Conservation (phyloP, 2,113 vertebrate species). For the Thunnus maccoyii region DNA sequence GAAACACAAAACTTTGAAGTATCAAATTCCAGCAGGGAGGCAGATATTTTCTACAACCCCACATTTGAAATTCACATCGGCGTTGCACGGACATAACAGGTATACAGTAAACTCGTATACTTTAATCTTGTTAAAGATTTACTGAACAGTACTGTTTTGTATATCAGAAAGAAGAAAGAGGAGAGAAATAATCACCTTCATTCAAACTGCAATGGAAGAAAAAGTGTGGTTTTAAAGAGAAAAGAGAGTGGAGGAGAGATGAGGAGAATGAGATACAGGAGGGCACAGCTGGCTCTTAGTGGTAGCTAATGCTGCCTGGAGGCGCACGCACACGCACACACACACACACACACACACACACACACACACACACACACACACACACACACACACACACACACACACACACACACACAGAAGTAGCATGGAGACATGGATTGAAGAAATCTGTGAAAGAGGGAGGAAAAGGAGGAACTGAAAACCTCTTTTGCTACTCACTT, state of each 20-base stretch:
- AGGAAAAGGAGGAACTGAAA: background rate
- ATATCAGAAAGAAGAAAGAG: background rate
- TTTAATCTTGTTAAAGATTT: background rate
- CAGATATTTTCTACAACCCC: too few relatives aligned
- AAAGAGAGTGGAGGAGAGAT: constrained; percentile 24
- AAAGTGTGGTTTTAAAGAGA: constrained; percentile 12
- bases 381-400: constrained; percentile 16
- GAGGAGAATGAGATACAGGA: constrained; percentile 27
- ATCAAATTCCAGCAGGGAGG: too few relatives aligned
- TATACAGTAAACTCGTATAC: too few relatives aligned
- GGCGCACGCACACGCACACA: constrained; percentile 12
- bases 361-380: background rate
- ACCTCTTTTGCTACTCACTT: background rate
- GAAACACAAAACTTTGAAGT: too few relatives aligned
- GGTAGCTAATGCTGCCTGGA: constrained; percentile 34
- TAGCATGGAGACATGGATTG: background rate
- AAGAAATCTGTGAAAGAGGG: constrained; percentile 5
- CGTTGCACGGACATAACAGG: too few relatives aligned
- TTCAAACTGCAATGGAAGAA: background rate
- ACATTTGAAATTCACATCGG: too few relatives aligned
- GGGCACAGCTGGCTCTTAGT: constrained; percentile 56
- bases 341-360: constrained; percentile 20
- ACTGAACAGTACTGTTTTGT: background rate
- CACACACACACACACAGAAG: background rate
- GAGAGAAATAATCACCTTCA: background rate